phyloP scores from a whole-genome alignment of 2,113 vertebrate species.

The Vimba vimba region DNA sequence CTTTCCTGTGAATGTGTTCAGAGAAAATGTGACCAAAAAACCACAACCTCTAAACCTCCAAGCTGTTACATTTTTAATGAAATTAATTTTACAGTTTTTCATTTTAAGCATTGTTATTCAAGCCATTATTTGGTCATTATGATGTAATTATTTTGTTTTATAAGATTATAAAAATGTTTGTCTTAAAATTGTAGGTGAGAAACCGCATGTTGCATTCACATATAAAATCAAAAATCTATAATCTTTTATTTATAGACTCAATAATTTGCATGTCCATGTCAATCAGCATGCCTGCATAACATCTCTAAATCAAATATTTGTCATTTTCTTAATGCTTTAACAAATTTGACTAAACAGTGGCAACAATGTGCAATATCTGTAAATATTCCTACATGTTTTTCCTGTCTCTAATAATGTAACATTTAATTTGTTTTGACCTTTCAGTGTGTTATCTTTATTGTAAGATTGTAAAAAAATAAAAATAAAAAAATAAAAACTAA shows the following conservation, averaged over 20 bases:
- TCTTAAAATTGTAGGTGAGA: background rate
- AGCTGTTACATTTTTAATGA: background rate
- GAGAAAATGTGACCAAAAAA: background rate
- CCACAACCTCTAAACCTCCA: conserved; percentile 15
- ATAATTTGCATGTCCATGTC: background rate
- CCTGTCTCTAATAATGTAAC: background rate
- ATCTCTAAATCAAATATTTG: background rate
- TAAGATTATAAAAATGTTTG: background rate
- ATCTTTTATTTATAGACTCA: conserved; percentile 6
- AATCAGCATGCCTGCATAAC: background rate
- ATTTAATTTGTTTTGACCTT: background rate
- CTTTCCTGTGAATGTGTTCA: background rate
- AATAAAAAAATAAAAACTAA: background rate
- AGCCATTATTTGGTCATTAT: background rate
- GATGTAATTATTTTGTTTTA: background rate
- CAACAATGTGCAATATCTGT: background rate
- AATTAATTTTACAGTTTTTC: background rate
- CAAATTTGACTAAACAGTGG: background rate
- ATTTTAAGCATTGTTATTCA: background rate
- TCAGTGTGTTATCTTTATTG: background rate
- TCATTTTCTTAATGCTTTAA: conserved; percentile 6
- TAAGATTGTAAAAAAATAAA: background rate
- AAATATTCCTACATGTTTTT: background rate
- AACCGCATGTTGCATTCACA: background rate
- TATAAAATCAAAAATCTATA: background rate